These are phyloP conservation scores for Balanococcus diminutus DNA, from an alignment of 2,888 invertebrate genomes.

Conservation along the genomic window DNA sequence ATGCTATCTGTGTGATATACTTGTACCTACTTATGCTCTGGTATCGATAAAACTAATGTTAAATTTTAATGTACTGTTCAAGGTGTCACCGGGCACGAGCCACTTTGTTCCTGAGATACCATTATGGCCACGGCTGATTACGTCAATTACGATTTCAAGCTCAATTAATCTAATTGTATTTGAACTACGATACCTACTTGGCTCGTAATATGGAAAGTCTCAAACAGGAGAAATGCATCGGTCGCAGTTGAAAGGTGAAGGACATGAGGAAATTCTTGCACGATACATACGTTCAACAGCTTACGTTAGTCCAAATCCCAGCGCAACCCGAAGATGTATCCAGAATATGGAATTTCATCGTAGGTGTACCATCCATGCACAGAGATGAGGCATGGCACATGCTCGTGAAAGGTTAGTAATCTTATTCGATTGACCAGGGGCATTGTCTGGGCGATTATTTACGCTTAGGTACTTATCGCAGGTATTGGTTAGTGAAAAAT, in stretches of 20 bases:
- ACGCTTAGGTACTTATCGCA: neutral
- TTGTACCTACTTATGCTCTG: neutral
- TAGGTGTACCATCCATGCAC: neutral
- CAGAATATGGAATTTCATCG: neutral
- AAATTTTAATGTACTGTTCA: conserved; percentile 25
- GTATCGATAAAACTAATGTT: neutral
- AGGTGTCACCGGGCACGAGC: conserved; percentile 4
- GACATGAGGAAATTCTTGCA: neutral
- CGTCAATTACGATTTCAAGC: conserved; percentile 22
- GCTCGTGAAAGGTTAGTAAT: neutral
- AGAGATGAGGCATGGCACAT: neutral
- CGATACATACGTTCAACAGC: neutral
- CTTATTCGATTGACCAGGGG: neutral
- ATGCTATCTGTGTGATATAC: too few relatives aligned
- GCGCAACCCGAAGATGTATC: neutral
- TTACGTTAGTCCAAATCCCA: too few relatives aligned
- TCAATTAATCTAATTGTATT: conserved; percentile 34
- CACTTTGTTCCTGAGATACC: neutral
- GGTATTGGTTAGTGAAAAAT: conserved; percentile 4
- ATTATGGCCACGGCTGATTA: neutral
- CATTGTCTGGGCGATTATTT: conserved; percentile 16
- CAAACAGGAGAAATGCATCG: neutral
- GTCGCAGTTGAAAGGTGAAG: neutral
- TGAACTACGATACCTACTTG: neutral
- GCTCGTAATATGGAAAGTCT: neutral